Base-by-base conservation (phyloP, 2,797 vertebrate species). In the Oreortyx pictus region DNA sequence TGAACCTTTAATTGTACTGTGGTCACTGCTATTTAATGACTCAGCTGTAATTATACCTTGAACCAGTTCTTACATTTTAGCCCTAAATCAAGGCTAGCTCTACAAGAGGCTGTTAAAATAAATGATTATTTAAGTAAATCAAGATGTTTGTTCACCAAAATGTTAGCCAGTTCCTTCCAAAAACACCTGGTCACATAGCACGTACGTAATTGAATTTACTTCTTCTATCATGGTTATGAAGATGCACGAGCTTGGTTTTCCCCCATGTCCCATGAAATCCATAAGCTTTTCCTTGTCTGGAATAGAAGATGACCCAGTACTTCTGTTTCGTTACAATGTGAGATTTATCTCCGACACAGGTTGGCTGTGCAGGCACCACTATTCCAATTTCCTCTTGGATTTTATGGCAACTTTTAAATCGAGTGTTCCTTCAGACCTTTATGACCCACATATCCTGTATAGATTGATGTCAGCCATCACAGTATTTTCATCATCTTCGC, bases 161-260 rank as follows among this genome's bases (percentile, higher is more conserved):
- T 44, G 44, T 43, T 76, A 79, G 39, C 19, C 27, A 76, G 43
- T 31, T 92, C 57, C 71, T 60, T 82, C 37, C 49, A 61, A 66
- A 89, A 59, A 72, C 82, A 84, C 41, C 52, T 4, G 5, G 39
- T 20, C 59, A 81, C 47, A 64, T 6, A 67, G 61, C 61, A 91
- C 5, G 18, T 49, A 19, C 33, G 16, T 54, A 89, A 79, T 2
- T 47, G 49, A 82, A 62, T 54, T 82, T 31, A 79, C 44, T 64
- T 70, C 66, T 91, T 71, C 64, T 77, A 76, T 82, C 37, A 80
- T 29, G 37, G 89, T 95, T 94, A 89, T 82, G 67, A 93, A 92
- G 87, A 84, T 3, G 2, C 24, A 77, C 15, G 52, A 80, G 27
- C 25, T 59, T 78, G 27, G 0, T 71, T 91, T 91, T 82, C 61